Percentiles rank a stretch among this genome's conserved stretches.
Conservation (phyloP, 1,140 invertebrate genomes). For the Ostrea edulis region DNA sequence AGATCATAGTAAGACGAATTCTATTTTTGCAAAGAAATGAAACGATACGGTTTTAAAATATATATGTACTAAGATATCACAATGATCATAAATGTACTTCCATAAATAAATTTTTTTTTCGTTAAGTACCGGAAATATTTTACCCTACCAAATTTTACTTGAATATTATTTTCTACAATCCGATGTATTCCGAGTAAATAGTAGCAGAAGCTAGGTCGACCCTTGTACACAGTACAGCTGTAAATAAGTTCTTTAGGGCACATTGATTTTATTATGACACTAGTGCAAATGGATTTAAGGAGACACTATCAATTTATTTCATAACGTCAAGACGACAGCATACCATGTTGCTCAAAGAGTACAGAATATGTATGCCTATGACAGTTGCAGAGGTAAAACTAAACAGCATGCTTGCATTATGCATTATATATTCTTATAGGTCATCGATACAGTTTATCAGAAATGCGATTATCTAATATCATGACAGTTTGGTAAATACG, state of each 20-base stretch:
- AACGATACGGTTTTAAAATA: no score
- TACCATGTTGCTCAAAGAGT: constrained; percentile 90
- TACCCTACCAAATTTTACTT: neutral
- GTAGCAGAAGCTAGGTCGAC: neutral
- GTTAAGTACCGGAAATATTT: neutral
- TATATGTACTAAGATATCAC: neutral
- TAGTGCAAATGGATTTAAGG: neutral
- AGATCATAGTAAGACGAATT: neutral
- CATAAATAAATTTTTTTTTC: constrained; percentile 15
- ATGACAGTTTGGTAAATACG: no score
- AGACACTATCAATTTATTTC: neutral
- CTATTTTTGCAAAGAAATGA: neutral
- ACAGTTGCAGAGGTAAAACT: constrained; percentile 91
- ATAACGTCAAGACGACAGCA: neutral
- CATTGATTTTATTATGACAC: constrained; percentile 25
- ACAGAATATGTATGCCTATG: constrained; percentile 94
- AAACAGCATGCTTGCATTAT: neutral
- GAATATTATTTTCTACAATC: neutral
- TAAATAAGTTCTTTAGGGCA: constrained; percentile 25
- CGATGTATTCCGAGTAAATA: constrained; percentile 27
- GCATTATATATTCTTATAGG: neutral
- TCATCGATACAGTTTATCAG: neutral
- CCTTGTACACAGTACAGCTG: neutral
- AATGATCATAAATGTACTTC: neutral
- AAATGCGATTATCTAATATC: neutral